phyloP scores from a whole-genome alignment of 2,113 vertebrate genomes.

The Cheirogaleus medius region DNA sequence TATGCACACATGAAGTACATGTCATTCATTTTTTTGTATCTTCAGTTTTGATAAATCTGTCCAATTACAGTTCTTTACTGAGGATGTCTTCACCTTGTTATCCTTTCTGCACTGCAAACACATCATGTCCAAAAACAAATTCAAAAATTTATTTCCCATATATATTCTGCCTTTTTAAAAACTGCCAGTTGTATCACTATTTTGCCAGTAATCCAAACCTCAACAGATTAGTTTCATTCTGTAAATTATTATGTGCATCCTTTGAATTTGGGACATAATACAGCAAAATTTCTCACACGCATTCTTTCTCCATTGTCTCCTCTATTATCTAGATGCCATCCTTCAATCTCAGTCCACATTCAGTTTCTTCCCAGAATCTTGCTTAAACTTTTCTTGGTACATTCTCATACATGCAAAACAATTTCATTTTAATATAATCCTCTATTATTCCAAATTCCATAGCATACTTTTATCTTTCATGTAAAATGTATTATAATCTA shows the following conservation, averaged over 20 bases:
- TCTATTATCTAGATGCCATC: neutral
- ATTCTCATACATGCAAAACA: neutral
- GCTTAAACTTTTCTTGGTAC: neutral
- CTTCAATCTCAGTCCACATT: neutral
- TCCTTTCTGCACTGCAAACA: neutral
- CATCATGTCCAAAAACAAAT: neutral
- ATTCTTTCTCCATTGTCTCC: neutral
- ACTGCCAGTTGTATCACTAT: neutral
- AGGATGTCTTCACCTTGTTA: neutral
- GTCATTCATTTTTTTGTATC: neutral
- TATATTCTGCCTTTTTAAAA: neutral
- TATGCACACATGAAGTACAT: neutral
- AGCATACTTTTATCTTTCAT: neutral
- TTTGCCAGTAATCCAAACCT: neutral
- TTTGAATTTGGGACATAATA: neutral
- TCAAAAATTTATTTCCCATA: neutral
- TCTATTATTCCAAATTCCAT: neutral
- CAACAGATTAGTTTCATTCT: neutral
- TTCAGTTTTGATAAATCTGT: slow-evolving; percentile 19
- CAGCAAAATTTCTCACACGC: neutral
- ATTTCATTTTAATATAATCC: neutral
- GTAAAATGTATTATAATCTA: neutral
- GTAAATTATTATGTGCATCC: neutral
- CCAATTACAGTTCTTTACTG: neutral
- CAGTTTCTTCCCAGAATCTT: neutral